Base-by-base conservation (phyloP, 2,797 vertebrate genomes). In the Sphenopsis melanotis region DNA sequence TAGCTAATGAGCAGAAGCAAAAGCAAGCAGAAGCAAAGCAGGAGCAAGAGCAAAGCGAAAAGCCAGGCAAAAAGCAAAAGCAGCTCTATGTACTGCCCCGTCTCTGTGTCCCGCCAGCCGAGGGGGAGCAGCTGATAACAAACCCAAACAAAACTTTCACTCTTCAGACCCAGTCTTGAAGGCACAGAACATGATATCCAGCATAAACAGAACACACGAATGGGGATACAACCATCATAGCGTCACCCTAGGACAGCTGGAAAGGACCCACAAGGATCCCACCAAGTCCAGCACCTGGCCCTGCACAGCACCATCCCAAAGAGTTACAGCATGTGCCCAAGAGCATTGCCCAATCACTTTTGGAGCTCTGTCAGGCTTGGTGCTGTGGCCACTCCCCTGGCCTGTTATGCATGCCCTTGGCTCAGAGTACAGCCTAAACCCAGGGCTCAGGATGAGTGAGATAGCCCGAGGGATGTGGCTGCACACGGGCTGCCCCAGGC, bases 261-360 rank as follows among this genome's bases (percentile, higher is more conserved):
- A 47, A 32, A 32, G 17, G 26, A 32, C 21, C 26, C 41, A 63
- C 18, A 63, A 63, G 30, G 32, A 55, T 9, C 29, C 50, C 29
- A 21, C 1, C 0, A 1, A 49, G 32, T 11, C 30, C 36, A 47
- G 1, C 17, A 19, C 64, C 41, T 7, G 24, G 21, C 24, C 21
- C 64, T 36, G 32, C 49, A 61, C 47, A 47, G 41, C 41, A 36
- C 26, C 6, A 27, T 32, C 18, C 26, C 41, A 41, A 37, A 59
- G 22, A 63, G 41, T 27, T 8, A 41, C 21, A 41, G 8, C 49
- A 36, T 3, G 20, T 18, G 41, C 16, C 41, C 17, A 2, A 47
- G 23, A 39, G 20, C 24, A 30, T 6, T 55, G 30, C 42, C 21
- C 34, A 36, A 6, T 5, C 13, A 5, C 24, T 26, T 16, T 26